phyloP scores from a whole-genome alignment of 2,797 vertebrate species.

The Sebastes elongatus region DNA sequence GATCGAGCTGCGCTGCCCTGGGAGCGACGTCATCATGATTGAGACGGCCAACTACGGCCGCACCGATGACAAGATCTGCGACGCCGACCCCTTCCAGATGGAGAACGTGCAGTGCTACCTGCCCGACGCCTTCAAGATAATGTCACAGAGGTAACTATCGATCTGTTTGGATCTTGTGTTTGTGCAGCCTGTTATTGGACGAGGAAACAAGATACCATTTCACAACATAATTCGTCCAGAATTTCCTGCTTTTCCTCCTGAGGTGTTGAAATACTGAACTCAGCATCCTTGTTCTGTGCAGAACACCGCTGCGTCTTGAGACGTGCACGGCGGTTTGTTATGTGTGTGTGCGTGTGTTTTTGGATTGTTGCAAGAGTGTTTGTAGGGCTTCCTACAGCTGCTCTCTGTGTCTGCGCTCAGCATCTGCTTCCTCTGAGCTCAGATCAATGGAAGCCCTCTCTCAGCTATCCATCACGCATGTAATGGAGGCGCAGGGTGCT shows the following conservation, averaged over 20 bases:
- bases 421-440: slow-evolving; percentile 76
- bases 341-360: slow-evolving; percentile 30
- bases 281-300: slow-evolving; percentile 13
- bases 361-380: slow-evolving; percentile 45
- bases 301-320: slow-evolving; percentile 6
- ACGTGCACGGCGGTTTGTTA: slow-evolving; percentile 7
- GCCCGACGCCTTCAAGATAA: slow-evolving; percentile 94
- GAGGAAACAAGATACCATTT: slow-evolving; percentile 52
- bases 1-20: slow-evolving; percentile 93
- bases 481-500: slow-evolving; percentile 74
- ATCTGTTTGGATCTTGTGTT: slow-evolving; percentile 56
- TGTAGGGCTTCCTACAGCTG: slow-evolving; percentile 58
- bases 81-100: slow-evolving; percentile 96
- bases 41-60: slow-evolving; percentile 95
- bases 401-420: slow-evolving; percentile 68
- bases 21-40: slow-evolving; percentile 96
- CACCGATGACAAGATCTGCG: slow-evolving; percentile 95
- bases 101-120: slow-evolving; percentile 95
- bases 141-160: slow-evolving; percentile 89
- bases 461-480: slow-evolving; percentile 77
- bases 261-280: slow-evolving; percentile 38
- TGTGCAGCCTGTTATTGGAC: slow-evolving; percentile 35
- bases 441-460: slow-evolving; percentile 80
- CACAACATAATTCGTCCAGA: slow-evolving; percentile 48
- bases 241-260: slow-evolving; percentile 38